A percentile compares a stretch with the other conserved stretches of the same genome.
Conservation (phyloP, 2,113 vertebrate species). For the Hyaena hyaena region DNA sequence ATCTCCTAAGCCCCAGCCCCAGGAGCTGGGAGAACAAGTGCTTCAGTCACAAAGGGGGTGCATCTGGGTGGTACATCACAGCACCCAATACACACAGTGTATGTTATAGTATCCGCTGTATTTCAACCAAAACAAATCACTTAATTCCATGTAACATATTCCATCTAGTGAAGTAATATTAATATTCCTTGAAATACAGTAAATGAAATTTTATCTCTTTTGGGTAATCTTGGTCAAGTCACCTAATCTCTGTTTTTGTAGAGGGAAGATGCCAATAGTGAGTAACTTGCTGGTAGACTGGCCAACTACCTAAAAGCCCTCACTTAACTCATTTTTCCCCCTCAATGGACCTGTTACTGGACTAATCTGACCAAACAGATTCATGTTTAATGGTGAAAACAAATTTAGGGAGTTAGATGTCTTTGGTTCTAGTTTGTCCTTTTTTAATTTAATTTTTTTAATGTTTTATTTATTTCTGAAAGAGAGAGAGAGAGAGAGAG, state of each 20-base stretch:
- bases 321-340: neutral
- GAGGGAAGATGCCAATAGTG: slow-evolving; percentile 46
- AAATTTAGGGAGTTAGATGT: neutral
- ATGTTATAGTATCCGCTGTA: slow-evolving; percentile 6
- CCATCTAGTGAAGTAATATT: slow-evolving; percentile 43
- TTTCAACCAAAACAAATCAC: slow-evolving; percentile 37
- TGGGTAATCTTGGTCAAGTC: slow-evolving; percentile 35
- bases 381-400: neutral
- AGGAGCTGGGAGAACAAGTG: neutral
- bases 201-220: slow-evolving; percentile 12
- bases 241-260: slow-evolving; percentile 49
- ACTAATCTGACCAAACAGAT: slow-evolving; percentile 2
- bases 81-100: neutral
- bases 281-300: slow-evolving; percentile 30
- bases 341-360: neutral
- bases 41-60: slow-evolving; percentile 10
- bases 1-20: neutral
- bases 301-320: slow-evolving; percentile 7
- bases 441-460: neutral
- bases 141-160: slow-evolving; percentile 43
- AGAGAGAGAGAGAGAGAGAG: too few species aligned
- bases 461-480: too few species aligned
- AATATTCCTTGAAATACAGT: slow-evolving; percentile 41
- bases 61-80: neutral
- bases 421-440: slow-evolving; percentile 33